Percentiles rank a stretch among this genome's conserved stretches.
Evolutionary conservation across 2,797 vertebrate species (phyloP).

Genomic region (Channallabes apus): DNA sequence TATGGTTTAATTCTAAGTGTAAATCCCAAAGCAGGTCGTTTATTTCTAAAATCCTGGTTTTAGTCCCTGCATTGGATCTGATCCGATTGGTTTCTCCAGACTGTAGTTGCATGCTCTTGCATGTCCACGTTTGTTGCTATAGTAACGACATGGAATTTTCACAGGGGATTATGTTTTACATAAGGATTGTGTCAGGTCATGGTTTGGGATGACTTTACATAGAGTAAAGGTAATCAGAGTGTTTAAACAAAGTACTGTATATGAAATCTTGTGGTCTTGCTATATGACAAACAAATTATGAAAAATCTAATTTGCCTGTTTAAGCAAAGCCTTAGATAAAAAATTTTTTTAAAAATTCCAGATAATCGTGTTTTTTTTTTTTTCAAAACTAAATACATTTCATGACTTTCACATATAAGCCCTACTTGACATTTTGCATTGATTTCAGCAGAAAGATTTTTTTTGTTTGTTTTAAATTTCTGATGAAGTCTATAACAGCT

Average conservation of each 20-base stretch:
- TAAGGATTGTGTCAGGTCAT: not conserved
- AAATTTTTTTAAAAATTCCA: not conserved
- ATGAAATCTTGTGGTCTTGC: no score
- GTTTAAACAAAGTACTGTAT: no score
- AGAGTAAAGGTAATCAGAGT: not conserved
- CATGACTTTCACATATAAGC: not conserved
- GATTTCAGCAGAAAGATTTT: not conserved
- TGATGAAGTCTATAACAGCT: not conserved
- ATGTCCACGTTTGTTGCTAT: slow-evolving; percentile 1
- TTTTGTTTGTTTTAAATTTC: no score
- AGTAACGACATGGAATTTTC: slow-evolving; percentile 1
- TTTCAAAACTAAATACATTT: not conserved
- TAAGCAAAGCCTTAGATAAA: not conserved
- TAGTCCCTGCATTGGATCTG: not conserved
- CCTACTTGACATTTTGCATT: not conserved
- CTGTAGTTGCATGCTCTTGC: slow-evolving; percentile 1
- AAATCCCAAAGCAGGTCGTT: not conserved
- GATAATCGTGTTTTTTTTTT: no score
- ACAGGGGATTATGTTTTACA: not conserved
- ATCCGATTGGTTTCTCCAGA: not conserved
- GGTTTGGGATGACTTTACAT: not conserved
- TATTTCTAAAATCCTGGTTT: not conserved
- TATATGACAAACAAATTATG: not conserved
- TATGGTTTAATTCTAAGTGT: not conserved
- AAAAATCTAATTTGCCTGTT: not conserved